Base-by-base conservation (phyloP, 2,888 invertebrate genomes). In the Diaperis boleti region DNA sequence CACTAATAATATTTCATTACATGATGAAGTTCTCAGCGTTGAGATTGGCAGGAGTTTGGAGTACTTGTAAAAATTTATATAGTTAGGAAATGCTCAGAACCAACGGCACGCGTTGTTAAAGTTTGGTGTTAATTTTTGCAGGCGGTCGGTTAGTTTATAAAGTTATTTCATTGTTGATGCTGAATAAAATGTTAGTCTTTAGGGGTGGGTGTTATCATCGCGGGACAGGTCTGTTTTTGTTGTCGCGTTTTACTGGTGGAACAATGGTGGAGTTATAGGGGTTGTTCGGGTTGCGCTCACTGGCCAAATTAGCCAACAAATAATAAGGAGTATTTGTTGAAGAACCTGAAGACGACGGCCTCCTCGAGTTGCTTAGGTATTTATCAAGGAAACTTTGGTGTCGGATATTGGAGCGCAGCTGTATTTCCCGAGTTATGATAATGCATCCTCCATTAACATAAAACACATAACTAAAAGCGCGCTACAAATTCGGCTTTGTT, bases 381-480 rank as follows among this genome's bases (percentile, higher is more conserved):
- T 64, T 64, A 64, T 64, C 64, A 64, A 64, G 55, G 35, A 64
- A 64, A 64, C 44, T 64, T 64, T 64, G 22, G 35, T 47, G 59
- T 13, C 42, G 54, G 55, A 55, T 64, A 59, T 60, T 44, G 37
- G 64, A 60, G 55, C 64, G 65, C 69, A 69, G 65, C 67, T 62
- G 65, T 65, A 69, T 52, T 65, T 59, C 56, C 54, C 45, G 64
- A 69, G 64, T 67, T 69, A 69, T 69, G 69, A 66, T 69, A 69
- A 69, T 69, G 69, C 64, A 62, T 49, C 57, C 52, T 65, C 69
- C 69, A 67, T 67, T 69, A 69, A 69, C 67, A 69, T 69, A 62
- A 69, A 67, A 63, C 64, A 64, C 56, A 55, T 44, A 65, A 62
- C 59, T 41, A 61, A 57, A 54, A 65, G 56, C 44, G 33, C 39